A percentile compares a stretch with the other conserved stretches of the same genome.
Conservation (phyloP, 1,140 invertebrate species). For the Aphis gossypii region DNA sequence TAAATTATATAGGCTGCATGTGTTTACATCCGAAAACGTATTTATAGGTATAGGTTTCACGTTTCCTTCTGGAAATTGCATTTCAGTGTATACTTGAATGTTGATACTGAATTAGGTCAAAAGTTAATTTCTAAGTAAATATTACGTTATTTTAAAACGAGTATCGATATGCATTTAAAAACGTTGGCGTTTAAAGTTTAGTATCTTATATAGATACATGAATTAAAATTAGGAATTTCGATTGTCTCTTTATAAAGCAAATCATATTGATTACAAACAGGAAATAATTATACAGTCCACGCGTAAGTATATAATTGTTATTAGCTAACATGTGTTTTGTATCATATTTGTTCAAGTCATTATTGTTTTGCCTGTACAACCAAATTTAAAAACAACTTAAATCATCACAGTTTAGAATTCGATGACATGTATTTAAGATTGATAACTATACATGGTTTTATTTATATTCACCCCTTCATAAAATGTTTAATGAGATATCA, state of each 20-base stretch:
- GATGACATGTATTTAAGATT: not conserved
- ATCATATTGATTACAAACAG: not conserved
- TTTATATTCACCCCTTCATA: not conserved
- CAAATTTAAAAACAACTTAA: constrained; percentile 20
- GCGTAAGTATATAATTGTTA: not conserved
- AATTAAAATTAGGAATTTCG: not conserved
- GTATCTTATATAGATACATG: too few species aligned
- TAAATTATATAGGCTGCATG: constrained; percentile 45
- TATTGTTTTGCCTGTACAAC: not conserved
- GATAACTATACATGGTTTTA: not conserved
- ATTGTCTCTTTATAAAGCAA: not conserved
- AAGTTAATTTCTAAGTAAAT: not conserved
- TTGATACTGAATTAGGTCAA: not conserved
- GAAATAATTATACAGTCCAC: constrained; percentile 17
- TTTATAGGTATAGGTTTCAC: constrained; percentile 45
- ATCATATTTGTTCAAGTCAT: not conserved
- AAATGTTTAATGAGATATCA: not conserved
- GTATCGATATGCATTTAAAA: not conserved
- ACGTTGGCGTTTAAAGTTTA: not conserved
- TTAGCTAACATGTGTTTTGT: constrained; percentile 13
- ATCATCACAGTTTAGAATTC: not conserved
- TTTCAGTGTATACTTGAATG: not conserved
- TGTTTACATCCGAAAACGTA: constrained; percentile 29
- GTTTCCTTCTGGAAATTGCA: not conserved
- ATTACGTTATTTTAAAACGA: not conserved